Percentiles rank a stretch among this genome's conserved stretches.
Evolutionary conservation across 1,140 invertebrate species (phyloP).

Genomic region (Drosophila ambigua): DNA sequence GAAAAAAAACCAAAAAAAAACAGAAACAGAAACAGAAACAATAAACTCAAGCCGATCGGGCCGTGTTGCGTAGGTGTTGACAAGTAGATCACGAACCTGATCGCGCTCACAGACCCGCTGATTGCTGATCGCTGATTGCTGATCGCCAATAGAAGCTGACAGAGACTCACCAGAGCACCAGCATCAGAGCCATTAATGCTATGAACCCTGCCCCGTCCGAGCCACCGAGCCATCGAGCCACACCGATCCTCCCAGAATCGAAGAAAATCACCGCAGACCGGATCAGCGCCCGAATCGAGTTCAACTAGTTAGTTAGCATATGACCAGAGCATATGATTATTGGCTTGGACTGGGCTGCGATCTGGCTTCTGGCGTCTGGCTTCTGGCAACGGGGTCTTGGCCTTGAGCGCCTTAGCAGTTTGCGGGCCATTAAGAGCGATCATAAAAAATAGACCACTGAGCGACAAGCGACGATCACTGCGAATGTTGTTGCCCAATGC

Average conservation of each 20-base stretch:
- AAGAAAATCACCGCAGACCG: slow-evolving; percentile 13
- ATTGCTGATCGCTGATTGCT: too few species aligned
- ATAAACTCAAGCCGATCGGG: slow-evolving; percentile 27
- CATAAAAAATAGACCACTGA: slow-evolving; percentile 66
- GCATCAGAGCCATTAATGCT: slow-evolving; percentile 17
- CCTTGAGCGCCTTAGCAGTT: slow-evolving; percentile 50
- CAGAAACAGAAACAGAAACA: too few species aligned
- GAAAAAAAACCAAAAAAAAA: too few species aligned
- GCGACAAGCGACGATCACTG: neutral
- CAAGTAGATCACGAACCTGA: slow-evolving; percentile 76
- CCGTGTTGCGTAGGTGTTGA: slow-evolving; percentile 67
- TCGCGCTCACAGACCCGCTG: slow-evolving; percentile 14
- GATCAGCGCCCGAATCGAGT: slow-evolving; percentile 55
- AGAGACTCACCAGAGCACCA: slow-evolving; percentile 25
- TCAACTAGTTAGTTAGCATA: slow-evolving; percentile 79
- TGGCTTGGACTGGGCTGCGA: slow-evolving; percentile 8
- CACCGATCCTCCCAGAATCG: slow-evolving; percentile 9
- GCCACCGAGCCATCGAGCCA: too few species aligned
- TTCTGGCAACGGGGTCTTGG: slow-evolving; percentile 21
- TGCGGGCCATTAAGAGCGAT: slow-evolving; percentile 43
- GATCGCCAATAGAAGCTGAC: neutral
- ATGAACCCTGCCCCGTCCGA: neutral
- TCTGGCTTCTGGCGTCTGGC: slow-evolving; percentile 38
- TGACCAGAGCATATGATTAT: slow-evolving; percentile 12
- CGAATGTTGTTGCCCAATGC: slow-evolving; percentile 36